Evolutionary conservation across 2,113 vertebrate species (phyloP).

Genomic region (Falco punctatus): DNA sequence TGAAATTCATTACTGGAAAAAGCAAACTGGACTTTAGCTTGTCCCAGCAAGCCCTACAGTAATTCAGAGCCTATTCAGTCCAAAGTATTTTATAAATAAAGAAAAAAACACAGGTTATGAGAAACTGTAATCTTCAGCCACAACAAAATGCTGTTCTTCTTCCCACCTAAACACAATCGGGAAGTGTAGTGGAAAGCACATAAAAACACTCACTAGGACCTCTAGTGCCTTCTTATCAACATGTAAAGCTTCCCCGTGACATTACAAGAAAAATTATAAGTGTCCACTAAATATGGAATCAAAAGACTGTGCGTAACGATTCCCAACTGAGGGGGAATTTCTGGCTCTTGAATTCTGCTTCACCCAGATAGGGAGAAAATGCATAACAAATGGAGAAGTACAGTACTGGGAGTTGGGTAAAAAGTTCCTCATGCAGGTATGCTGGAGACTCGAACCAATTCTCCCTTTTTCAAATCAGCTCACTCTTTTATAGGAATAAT

Average conservation of each 20-base stretch:
- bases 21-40: constrained; percentile 13
- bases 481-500: constrained; percentile 11
- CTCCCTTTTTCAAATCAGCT: neutral
- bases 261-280: constrained; percentile 38
- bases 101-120: neutral
- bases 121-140: neutral
- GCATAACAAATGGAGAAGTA: neutral
- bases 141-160: constrained; percentile 35
- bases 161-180: neutral
- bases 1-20: constrained; percentile 7
- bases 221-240: constrained; percentile 47
- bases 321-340: constrained; percentile 38
- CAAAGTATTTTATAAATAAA: constrained; percentile 36
- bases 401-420: neutral
- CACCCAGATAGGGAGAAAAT: neutral
- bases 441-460: neutral
- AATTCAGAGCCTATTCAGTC: neutral
- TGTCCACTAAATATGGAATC: constrained; percentile 50
- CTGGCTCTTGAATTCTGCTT: neutral
- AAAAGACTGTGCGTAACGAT: neutral
- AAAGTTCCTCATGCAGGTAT: neutral
- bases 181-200: constrained; percentile 35
- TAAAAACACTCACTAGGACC: neutral
- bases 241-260: constrained; percentile 22
- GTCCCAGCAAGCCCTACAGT: neutral